A percentile compares a stretch with the other conserved stretches of the same genome.
Evolutionary conservation across 2,797 vertebrate genomes (phyloP).

Genomic region (Falco berigora): DNA sequence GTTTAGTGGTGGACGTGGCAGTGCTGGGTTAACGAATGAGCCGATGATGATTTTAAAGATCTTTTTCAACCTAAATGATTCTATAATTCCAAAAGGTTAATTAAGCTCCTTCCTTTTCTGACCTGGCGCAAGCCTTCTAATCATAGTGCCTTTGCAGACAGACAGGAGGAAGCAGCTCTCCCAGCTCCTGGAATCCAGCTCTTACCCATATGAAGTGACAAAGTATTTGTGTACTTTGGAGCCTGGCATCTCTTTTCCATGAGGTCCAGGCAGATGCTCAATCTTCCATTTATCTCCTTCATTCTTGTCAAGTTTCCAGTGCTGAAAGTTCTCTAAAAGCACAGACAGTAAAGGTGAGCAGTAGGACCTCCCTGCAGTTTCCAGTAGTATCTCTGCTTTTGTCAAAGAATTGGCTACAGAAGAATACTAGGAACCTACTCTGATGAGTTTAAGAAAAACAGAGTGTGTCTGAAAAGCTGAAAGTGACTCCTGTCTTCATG

Average conservation of each 20-base stretch:
- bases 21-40: too few species aligned
- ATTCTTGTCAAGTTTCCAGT: constrained; percentile 77
- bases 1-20: too few species aligned
- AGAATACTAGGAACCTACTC: neutral
- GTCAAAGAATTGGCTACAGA: neutral
- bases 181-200: neutral
- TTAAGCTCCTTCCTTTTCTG: neutral
- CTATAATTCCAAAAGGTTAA: neutral
- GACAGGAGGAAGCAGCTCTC: neutral
- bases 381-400: neutral
- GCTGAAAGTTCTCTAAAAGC: constrained; percentile 73
- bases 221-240: constrained; percentile 78
- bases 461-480: too few species aligned
- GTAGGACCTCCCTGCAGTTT: neutral
- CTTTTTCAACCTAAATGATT: too few species aligned
- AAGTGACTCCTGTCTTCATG: neutral
- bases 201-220: constrained; percentile 87
- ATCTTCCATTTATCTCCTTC: constrained; percentile 81
- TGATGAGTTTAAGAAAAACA: too few species aligned
- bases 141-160: neutral
- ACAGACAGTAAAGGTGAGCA: neutral
- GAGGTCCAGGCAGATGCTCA: constrained; percentile 60
- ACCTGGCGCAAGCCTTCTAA: neutral
- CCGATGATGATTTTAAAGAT: too few species aligned
- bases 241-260: constrained; percentile 69